Percentiles rank a stretch among this genome's conserved stretches.
These are phyloP conservation scores for Tridacna gigas DNA, from an alignment of 2,888 invertebrate genomes.

Conservation along the genomic window DNA sequence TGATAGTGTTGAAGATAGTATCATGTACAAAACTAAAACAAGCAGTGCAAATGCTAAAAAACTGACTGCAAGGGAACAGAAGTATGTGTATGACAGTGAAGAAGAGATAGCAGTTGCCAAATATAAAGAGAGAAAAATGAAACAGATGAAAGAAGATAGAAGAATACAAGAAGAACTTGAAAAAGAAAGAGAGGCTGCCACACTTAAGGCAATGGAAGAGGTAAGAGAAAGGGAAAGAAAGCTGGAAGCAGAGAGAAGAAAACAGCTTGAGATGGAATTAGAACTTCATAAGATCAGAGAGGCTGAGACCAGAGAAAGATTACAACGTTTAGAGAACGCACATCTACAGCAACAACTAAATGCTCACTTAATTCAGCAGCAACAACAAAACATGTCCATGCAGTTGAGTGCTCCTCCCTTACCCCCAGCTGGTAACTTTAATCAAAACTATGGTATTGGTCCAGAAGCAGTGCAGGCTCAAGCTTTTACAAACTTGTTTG, in stretches of 20 bases:
- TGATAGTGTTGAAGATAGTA: slow-evolving; percentile 55
- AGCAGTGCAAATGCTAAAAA: slow-evolving; percentile 13
- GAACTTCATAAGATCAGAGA: slow-evolving; percentile 72
- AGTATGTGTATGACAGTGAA: slow-evolving; percentile 38
- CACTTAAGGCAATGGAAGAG: slow-evolving; percentile 58
- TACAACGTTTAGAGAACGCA: slow-evolving; percentile 71
- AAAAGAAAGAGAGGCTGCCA: slow-evolving; percentile 64
- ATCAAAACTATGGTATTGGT: slow-evolving; percentile 43
- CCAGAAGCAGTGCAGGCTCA: slow-evolving; percentile 35
- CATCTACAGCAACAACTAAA: slow-evolving; percentile 71
- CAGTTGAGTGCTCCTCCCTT: slow-evolving; percentile 62
- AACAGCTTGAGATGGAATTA: slow-evolving; percentile 73
- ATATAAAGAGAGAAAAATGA: slow-evolving; percentile 72
- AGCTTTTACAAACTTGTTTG: slow-evolving; percentile 51
- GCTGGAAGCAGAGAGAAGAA: slow-evolving; percentile 71
- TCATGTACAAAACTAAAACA: slow-evolving; percentile 23
- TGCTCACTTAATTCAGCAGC: slow-evolving; percentile 67
- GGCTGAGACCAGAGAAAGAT: slow-evolving; percentile 70
- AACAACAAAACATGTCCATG: slow-evolving; percentile 63
- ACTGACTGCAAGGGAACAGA: slow-evolving; percentile 11
- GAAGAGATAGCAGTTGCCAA: slow-evolving; percentile 60
- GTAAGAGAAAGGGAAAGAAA: slow-evolving; percentile 69
- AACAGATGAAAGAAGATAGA: slow-evolving; percentile 63
- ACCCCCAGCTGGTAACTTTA: slow-evolving; percentile 64
- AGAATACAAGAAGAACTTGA: slow-evolving; percentile 70